A percentile compares a stretch with the other conserved stretches of the same genome.
These are phyloP conservation scores for Cyrtorhinus lividipennis DNA, from an alignment of 1,140 invertebrate genomes.

Conservation along the genomic window DNA sequence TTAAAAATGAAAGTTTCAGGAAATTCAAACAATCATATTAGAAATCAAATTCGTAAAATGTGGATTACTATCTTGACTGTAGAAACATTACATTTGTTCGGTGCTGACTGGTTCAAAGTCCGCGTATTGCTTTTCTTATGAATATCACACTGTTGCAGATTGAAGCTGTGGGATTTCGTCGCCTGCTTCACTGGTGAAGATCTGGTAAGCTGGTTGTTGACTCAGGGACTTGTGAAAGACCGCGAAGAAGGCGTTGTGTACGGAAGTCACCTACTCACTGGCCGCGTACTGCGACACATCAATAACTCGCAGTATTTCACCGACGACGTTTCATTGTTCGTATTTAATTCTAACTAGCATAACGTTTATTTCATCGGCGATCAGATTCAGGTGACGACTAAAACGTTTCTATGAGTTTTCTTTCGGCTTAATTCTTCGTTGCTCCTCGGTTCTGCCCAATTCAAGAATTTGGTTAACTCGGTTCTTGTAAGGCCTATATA, in stretches of 20 bases:
- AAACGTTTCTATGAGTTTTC: neutral
- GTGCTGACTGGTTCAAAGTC: too few relatives aligned
- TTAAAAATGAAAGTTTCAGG: too few relatives aligned
- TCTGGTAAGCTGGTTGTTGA: constrained; percentile 73
- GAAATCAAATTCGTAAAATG: too few relatives aligned
- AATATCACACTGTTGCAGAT: too few relatives aligned
- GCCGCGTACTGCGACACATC: constrained; percentile 67
- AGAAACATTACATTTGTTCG: too few relatives aligned
- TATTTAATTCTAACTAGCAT: constrained; percentile 12
- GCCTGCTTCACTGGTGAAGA: constrained; percentile 68
- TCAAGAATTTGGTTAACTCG: neutral
- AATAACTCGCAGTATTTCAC: constrained; percentile 63
- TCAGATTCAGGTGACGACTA: neutral
- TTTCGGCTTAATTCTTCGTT: neutral
- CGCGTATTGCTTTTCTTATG: too few relatives aligned
- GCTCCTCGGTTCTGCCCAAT: neutral
- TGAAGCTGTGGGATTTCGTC: constrained; percentile 55
- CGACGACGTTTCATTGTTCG: constrained; percentile 19
- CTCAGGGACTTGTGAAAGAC: constrained; percentile 58
- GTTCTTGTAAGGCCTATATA: neutral
- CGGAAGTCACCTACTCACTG: constrained; percentile 66
- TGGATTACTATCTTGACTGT: too few relatives aligned
- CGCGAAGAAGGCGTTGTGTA: constrained; percentile 62
- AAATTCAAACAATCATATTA: too few relatives aligned
- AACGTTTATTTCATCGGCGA: constrained; percentile 8